Base-by-base conservation (phyloP, 2,113 vertebrate species). In the Promerops cafer region DNA sequence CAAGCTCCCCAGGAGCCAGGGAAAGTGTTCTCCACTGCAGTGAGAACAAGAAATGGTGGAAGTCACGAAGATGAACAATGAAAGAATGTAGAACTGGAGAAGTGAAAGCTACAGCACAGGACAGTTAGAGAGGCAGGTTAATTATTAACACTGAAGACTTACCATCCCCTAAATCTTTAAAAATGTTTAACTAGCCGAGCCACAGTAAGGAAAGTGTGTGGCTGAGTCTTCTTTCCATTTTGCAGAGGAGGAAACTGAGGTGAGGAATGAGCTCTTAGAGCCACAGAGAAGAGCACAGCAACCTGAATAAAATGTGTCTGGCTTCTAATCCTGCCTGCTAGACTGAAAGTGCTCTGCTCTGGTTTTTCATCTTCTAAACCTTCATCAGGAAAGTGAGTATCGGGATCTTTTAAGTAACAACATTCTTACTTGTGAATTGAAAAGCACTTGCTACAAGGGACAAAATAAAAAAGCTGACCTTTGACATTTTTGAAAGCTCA, bases 171-270 rank as follows among this genome's bases (percentile, higher is more conserved):
- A n/a, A 60, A 75, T 75, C 66, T 88, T 95, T 90, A 86, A 94
- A 96, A 96, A 96, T 93, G 49, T 96, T 97, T 96, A 96, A 96
- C 94, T 71, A 90, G 80, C 49, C 92, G 72, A 81, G 59, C 31
- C 70, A 49, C 42, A 31, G 70, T 22, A 57, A 93, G 66, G 44
- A 31, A 81, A 86, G 26, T 30, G 26, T 0, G 1, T 10, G 37
- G 52, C 15, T 60, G 44, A 53, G 28, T 39, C 79, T 30, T 88
- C 75, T 83, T 56, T 64, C 56, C 64, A 71, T 66, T 68, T 14
- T 52, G 30, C 56, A 40, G 31, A 78, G 60, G 42, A 83, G 31
- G 52, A 88, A 88, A 52, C 30, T 3, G 42, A 66, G 45, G 66
- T 39, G 44, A 88, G 71, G 44, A 92, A 52, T 2, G 17, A 81